Percentiles rank a stretch among this genome's conserved stretches.
Conservation (phyloP, 2,113 vertebrate genomes). For the Australoheros scitulus region DNA sequence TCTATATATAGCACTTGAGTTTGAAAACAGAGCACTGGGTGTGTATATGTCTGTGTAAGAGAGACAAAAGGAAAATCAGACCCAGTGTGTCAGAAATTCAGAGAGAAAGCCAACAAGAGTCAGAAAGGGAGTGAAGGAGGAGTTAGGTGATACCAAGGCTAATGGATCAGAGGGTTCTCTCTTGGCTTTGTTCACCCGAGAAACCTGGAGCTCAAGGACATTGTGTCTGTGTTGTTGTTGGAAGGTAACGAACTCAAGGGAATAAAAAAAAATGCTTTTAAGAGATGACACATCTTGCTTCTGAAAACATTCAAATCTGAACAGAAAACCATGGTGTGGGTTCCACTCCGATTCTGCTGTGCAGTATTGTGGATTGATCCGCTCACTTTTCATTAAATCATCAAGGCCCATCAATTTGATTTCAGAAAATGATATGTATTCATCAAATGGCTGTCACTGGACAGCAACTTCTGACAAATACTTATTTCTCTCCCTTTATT, state of each 20-base stretch:
- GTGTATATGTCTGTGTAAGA: slow-evolving; percentile 17
- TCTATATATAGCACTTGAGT: slow-evolving; percentile 45
- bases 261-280: slow-evolving; percentile 26
- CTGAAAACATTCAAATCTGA: slow-evolving; percentile 28
- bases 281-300: slow-evolving; percentile 38
- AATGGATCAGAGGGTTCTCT: slow-evolving; percentile 52
- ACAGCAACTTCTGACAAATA: neutral
- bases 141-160: slow-evolving; percentile 41
- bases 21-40: slow-evolving; percentile 29
- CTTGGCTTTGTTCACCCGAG: slow-evolving; percentile 49
- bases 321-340: slow-evolving; percentile 39
- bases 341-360: slow-evolving; percentile 37
- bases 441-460: neutral
- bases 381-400: slow-evolving; percentile 33
- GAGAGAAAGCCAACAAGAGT: slow-evolving; percentile 22
- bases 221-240: slow-evolving; percentile 32
- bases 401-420: neutral
- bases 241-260: slow-evolving; percentile 31
- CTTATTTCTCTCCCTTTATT: neutral
- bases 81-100: neutral
- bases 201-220: slow-evolving; percentile 67
- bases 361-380: slow-evolving; percentile 41
- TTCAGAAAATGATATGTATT: neutral
- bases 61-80: slow-evolving; percentile 7
- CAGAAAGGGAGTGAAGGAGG: slow-evolving; percentile 22